Evolutionary conservation across 2,113 vertebrate species (phyloP), one percentile per base, ranked within the genome.

Genomic region (Myanophis thanlyinensis): DNA sequence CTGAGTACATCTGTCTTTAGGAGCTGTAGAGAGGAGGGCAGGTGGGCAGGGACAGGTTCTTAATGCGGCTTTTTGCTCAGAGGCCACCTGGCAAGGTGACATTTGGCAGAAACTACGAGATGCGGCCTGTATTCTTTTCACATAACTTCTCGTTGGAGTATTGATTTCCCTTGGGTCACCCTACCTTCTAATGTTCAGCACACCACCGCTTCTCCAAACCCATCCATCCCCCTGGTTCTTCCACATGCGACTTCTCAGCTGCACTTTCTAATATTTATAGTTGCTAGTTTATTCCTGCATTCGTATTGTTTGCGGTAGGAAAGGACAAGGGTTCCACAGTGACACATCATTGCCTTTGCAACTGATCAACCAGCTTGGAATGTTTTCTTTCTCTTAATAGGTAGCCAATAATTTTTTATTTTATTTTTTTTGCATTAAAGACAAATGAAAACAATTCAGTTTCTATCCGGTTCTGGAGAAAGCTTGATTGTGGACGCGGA

Each of bases 1-100:
- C 93, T 94, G 95, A 30, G 96, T 93, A 86, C 93, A 96, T 95
- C 96, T 96, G n/a, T 92, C 93, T 93, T 93, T n/a, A 22, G 67
- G 95, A 95, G 94, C 27, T n/a, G 18, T 94, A 96, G 94, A 1
- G 93, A 90, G 88, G 94, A 62, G 0, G 15, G 87, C 90, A 23
- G 23, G 35, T 85, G 67, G 95, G 92, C 92, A 95, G 95, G 35
- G 88, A 92, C 92, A 90, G 73, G 95, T 90, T 92, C 91, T 40
- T 88, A 18, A 93, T 89, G 25, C 3, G 93, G 95, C 96, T 93
- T 51, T 51, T 51, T 94, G 94, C 94, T 91, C 94, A 95, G 93
- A 91, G 95, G 89, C 92, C 93, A 93, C 91, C 89, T 92, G 93
- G 93, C 44, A 0, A 1, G 23, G 1, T 0, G 91, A 80, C 90